Evolutionary conservation across 2,797 vertebrate species (phyloP).

Genomic region (Arctocebus calabarensis): DNA sequence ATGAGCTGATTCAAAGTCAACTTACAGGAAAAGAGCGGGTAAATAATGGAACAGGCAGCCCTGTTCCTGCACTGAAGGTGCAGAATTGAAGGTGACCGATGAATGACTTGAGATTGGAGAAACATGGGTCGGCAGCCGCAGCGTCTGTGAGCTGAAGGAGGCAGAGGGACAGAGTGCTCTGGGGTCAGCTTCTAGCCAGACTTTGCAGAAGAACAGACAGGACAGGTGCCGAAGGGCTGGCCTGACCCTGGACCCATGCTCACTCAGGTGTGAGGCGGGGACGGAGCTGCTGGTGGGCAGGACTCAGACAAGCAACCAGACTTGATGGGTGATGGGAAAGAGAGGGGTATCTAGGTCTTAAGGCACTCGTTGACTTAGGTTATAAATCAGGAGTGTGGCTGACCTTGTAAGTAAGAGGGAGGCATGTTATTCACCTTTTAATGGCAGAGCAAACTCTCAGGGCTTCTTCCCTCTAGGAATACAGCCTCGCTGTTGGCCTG

Average conservation of each 20-base stretch:
- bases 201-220: background rate
- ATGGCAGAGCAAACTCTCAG: background rate
- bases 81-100: background rate
- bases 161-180: background rate
- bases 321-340: background rate
- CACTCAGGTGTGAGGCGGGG: background rate
- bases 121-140: no score
- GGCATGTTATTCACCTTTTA: background rate
- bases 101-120: background rate
- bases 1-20: background rate
- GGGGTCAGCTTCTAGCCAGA: background rate
- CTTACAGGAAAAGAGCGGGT: background rate
- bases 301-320: background rate
- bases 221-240: rapidly evolving
- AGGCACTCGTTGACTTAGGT: background rate
- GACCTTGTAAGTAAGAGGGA: background rate
- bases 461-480: background rate
- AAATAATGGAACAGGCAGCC: background rate
- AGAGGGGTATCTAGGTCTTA: background rate
- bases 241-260: background rate
- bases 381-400: background rate
- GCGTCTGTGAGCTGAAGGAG: background rate
- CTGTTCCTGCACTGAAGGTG: background rate
- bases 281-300: background rate
- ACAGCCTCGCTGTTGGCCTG: background rate